A percentile compares a stretch with the other conserved stretches of the same genome.
Conservation (phyloP, 2,797 vertebrate genomes). For the Coracias cyanogaster region DNA sequence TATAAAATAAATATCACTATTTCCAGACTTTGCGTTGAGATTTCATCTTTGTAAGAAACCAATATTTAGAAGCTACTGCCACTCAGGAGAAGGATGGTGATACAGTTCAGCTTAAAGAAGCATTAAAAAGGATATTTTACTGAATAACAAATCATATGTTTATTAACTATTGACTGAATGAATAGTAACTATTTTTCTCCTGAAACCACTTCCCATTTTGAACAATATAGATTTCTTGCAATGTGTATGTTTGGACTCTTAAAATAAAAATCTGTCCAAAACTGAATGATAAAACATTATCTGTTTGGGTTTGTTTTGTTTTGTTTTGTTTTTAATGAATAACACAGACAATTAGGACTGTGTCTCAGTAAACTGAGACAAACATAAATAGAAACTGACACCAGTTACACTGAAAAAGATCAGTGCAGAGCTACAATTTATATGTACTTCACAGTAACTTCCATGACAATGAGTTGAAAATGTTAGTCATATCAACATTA, state of each 20-base stretch:
- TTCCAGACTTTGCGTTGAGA: not conserved
- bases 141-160: not conserved
- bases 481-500: not conserved
- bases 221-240: not conserved
- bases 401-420: not conserved
- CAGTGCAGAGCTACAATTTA: not conserved
- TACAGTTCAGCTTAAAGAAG: not conserved
- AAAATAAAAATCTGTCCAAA: not conserved
- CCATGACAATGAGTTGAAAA: not conserved
- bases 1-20: not conserved
- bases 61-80: not conserved
- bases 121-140: not conserved
- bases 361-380: not conserved
- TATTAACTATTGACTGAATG: not conserved
- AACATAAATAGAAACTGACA: not conserved
- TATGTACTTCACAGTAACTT: not conserved
- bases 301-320: not conserved
- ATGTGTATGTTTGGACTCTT: not conserved
- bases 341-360: not conserved
- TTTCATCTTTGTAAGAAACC: not conserved
- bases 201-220: not conserved
- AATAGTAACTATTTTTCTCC: not conserved
- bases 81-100: not conserved
- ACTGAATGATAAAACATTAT: not conserved
- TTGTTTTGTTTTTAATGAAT: not conserved